Evolutionary conservation across 37 sponge, comb jelly and placozoan genomes (phyloP).

Genomic region (Beroe forskalii): DNA sequence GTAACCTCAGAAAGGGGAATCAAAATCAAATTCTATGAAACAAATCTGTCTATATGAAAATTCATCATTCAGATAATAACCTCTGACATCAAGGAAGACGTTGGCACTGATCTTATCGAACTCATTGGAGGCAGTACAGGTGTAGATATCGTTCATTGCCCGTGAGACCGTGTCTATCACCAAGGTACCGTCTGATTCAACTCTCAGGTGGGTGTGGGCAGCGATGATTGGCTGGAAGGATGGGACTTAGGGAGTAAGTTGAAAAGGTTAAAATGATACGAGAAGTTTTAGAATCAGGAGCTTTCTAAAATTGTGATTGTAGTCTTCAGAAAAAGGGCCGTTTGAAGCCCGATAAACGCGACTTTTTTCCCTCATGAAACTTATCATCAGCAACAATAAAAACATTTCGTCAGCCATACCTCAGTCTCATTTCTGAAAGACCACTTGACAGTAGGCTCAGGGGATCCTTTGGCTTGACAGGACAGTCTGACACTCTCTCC

Average conservation of each 20-base stretch:
- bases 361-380: background rate
- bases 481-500: slow-evolving; percentile 7
- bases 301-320: no score
- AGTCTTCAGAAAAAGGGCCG: no score
- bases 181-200: slow-evolving; percentile 2
- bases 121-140: slow-evolving; percentile 13
- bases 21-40: no score
- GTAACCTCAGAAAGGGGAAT: no score
- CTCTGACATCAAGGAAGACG: background rate
- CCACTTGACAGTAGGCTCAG: background rate
- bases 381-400: no score
- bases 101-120: background rate
- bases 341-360: no score
- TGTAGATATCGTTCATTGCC: background rate
- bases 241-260: no score
- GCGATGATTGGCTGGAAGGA: background rate
- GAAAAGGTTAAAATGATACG: no score
- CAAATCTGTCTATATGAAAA: no score
- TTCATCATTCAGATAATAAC: no score
- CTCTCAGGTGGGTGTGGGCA: background rate
- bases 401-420: background rate
- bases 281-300: no score
- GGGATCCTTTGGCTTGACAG: background rate
- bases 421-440: background rate
- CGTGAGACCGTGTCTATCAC: background rate